Evolutionary conservation across 2,888 invertebrate genomes (phyloP).

Genomic region (Melanotus villosus): DNA sequence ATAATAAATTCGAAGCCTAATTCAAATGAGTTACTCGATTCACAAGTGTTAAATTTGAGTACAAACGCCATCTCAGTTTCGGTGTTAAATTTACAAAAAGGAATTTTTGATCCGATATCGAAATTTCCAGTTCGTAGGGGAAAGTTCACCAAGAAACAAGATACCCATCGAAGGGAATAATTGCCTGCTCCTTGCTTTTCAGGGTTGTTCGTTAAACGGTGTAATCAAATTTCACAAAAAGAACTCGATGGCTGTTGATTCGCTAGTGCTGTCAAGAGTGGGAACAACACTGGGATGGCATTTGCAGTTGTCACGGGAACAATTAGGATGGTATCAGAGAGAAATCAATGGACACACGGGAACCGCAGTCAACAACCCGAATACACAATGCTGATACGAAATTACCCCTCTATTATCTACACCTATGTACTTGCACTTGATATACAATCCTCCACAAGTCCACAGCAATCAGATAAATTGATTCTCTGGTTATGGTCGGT

Average conservation of each 20-base stretch:
- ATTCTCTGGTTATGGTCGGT: too few relatives aligned
- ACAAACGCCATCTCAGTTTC: too few relatives aligned
- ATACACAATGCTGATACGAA: slow-evolving; percentile 29
- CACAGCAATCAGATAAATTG: too few relatives aligned
- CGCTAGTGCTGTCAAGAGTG: not conserved
- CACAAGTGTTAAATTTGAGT: too few relatives aligned
- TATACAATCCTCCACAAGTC: not conserved
- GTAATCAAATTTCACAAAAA: slow-evolving; percentile 20
- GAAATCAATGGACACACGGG: slow-evolving; percentile 35
- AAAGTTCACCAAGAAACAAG: slow-evolving; percentile 1
- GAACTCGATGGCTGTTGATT: slow-evolving; percentile 3
- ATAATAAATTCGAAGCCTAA: too few relatives aligned
- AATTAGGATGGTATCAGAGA: slow-evolving; percentile 26
- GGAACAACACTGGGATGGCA: slow-evolving; percentile 20
- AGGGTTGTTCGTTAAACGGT: not conserved
- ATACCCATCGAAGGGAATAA: not conserved
- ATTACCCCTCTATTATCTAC: slow-evolving; percentile 26
- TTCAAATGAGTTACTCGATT: too few relatives aligned
- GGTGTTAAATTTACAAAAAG: too few relatives aligned
- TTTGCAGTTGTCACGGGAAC: slow-evolving; percentile 36
- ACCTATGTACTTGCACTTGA: not conserved
- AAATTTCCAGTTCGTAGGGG: too few relatives aligned
- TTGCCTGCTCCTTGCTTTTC: not conserved
- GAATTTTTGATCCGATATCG: too few relatives aligned
- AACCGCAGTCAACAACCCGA: slow-evolving; percentile 27